Conservation (phyloP, 2,797 vertebrate genomes). For the Syndactyla subalaris region DNA sequence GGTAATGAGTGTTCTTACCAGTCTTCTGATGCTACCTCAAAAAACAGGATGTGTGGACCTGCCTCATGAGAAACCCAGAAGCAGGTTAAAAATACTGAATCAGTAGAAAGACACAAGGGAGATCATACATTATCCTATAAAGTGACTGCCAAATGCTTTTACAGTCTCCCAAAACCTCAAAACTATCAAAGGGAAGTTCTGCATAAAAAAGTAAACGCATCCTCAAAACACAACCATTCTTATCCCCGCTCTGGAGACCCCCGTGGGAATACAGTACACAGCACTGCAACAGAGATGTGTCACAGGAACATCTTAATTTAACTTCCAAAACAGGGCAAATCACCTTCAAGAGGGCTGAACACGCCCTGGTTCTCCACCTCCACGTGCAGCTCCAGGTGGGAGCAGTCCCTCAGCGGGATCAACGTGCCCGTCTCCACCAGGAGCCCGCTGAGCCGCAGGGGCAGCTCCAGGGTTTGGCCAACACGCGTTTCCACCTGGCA, state of each 20-base stretch:
- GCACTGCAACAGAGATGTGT: neutral
- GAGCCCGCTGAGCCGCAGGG: constrained; percentile 86
- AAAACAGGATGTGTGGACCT: neutral
- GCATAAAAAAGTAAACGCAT: neutral
- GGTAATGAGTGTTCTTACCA: neutral
- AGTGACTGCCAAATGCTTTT: neutral
- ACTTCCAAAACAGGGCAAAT: neutral
- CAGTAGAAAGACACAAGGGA: neutral
- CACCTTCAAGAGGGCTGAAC: constrained; percentile 86
- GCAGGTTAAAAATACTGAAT: neutral
- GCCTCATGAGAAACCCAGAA: neutral
- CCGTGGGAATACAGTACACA: neutral
- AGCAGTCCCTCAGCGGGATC: constrained; percentile 91
- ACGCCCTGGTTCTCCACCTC: constrained; percentile 86
- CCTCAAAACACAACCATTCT: neutral
- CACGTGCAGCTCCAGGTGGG: constrained; percentile 88
- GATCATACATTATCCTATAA: neutral
- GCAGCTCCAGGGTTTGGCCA: constrained; percentile 86
- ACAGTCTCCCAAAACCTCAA: neutral
- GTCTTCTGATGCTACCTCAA: neutral
- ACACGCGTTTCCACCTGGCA: constrained; percentile 88
- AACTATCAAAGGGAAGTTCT: neutral
- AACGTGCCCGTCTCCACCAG: constrained; percentile 71
- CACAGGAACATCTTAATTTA: neutral
- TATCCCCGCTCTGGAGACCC: neutral